A percentile compares a stretch with the other conserved stretches of the same genome.
Conservation (phyloP, 2,797 vertebrate genomes). For the Sarcoramphus papa region DNA sequence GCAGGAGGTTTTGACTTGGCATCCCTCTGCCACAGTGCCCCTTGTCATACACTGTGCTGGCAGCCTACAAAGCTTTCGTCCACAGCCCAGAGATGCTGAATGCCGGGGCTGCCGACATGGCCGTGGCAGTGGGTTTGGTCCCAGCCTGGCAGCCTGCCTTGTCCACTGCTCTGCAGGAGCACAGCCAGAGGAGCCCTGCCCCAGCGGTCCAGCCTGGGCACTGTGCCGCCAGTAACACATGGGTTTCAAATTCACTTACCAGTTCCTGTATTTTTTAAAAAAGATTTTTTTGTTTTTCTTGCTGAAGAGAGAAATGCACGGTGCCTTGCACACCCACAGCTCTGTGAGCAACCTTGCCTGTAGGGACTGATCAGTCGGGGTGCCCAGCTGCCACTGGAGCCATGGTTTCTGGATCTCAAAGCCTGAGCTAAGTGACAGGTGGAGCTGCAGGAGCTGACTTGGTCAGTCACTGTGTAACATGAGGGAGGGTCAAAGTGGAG, state of each 20-base stretch:
- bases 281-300: background rate
- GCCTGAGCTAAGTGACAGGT: background rate
- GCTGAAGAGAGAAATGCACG: background rate
- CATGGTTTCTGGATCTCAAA: background rate
- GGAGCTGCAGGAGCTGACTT: background rate
- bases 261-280: background rate
- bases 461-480: too few relatives aligned
- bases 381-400: background rate
- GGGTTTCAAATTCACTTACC: background rate
- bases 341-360: background rate
- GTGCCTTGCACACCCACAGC: background rate
- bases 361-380: background rate
- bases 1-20: background rate
- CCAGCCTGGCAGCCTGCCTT: background rate
- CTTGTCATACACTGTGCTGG: background rate
- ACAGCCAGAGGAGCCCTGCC: background rate
- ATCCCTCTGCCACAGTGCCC: rapidly evolving
- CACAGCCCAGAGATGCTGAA: background rate
- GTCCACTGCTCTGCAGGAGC: background rate
- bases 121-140: background rate
- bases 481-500: background rate
- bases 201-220: background rate
- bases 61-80: background rate
- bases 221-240: rapidly evolving
- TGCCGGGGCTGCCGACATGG: rapidly evolving